Base-by-base conservation (phyloP, 1,140 invertebrate genomes). In the Hirudo medicinalis region DNA sequence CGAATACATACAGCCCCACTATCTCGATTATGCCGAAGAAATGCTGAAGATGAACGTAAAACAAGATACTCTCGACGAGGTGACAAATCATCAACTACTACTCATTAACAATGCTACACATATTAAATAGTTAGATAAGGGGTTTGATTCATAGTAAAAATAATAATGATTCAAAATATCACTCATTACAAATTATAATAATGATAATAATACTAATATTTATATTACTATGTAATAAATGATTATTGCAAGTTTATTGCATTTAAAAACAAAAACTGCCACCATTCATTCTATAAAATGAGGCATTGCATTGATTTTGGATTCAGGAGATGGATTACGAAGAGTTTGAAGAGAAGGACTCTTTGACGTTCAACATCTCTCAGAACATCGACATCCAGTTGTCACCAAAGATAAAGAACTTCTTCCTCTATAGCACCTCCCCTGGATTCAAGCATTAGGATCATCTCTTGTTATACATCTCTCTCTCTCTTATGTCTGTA, bases 21-120 rank as follows among this genome's bases (percentile, higher is more conserved):
- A 72, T 49, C 63, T 53, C 72, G 27, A 54, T 36, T 25, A 60
- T 70, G 36, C 73, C 74, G 55, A 22, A 36, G 32, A 32, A 49
- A n/a, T 70, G 70, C 66, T 49, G 43, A n/a, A 32, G 55, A 22
- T 67, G 70, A 40, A 5, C 15, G 4, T 13, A 49, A 49, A 49
- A 49, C 43, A 49, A 49, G 43, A 49, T 49, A 17, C 13, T 5
- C 43, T 49, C 11, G 43, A 49, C 13, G 43, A 49, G 43, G 43
- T 49, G 15, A 11, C 9, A 1, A 49, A 49, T 49, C 15, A 11
- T 49, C 15, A 49, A 13, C 43, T 49, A 15, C 3, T 49, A 5
- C 9, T 49, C 15, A 49, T 8, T 13, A 49, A 36, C 32, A 36
- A 36, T 36, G n/a, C n/a, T n/a, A n/a, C n/a, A 36, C 32, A 36